Evolutionary conservation across 2,797 vertebrate species (phyloP).

Genomic region (Sitta carolinensis): DNA sequence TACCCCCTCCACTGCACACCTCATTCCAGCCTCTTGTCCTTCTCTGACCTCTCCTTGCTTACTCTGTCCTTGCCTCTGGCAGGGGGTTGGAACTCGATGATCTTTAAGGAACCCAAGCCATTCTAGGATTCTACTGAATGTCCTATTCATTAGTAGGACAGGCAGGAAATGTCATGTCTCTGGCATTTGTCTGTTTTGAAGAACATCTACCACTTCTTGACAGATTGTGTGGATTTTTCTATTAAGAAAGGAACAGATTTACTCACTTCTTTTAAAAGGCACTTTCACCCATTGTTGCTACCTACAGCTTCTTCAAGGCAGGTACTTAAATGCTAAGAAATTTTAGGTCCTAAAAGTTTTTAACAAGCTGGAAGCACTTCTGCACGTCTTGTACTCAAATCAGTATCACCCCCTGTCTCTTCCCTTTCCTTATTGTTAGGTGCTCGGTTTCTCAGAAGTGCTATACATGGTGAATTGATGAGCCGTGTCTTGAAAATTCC

Average conservation of each 20-base stretch:
- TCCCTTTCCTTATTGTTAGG: not conserved
- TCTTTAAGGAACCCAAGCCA: not conserved
- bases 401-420: not conserved
- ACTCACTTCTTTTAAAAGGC: not conserved
- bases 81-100: accelerated
- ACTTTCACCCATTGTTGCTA: not conserved
- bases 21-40: not conserved
- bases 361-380: not conserved
- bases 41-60: not conserved
- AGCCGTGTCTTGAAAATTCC: constrained; percentile 10
- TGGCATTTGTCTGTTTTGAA: not conserved
- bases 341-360: not conserved
- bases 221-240: not conserved
- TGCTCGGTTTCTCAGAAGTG: not conserved
- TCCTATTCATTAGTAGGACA: not conserved
- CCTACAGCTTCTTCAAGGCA: not conserved
- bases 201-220: not conserved
- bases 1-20: not conserved
- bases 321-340: not conserved
- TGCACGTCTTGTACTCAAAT: not conserved
- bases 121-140: not conserved
- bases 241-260: not conserved
- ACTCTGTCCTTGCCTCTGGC: not conserved
- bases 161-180: not conserved
- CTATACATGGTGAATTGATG: not conserved